A percentile compares a stretch with the other conserved stretches of the same genome.
Conservation (phyloP, 2,113 vertebrate species). For the Mus pahari region DNA sequence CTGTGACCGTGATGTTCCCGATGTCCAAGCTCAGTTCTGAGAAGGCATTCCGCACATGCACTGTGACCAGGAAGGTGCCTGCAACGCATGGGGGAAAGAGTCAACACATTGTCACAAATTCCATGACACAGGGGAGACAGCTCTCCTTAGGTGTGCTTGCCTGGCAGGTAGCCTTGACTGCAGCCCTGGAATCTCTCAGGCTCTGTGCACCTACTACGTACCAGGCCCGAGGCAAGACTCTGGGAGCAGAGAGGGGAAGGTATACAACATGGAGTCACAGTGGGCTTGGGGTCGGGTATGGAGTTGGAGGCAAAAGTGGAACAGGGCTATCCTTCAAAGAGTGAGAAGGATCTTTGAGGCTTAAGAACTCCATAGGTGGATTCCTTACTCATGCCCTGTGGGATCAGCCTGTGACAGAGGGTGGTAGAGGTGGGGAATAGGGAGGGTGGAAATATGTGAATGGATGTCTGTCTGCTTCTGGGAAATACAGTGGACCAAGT, state of each 20-base stretch:
- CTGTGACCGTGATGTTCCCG: conserved; percentile 87
- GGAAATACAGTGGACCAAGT: not conserved
- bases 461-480: not conserved
- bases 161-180: too few relatives aligned
- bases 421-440: not conserved
- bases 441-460: too few relatives aligned
- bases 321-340: not conserved
- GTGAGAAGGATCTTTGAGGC: not conserved
- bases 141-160: not conserved
- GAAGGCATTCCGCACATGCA: conserved; percentile 89
- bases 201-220: not conserved
- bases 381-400: not conserved
- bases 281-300: not conserved
- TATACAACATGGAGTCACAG: not conserved
- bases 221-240: not conserved
- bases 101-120: accelerated
- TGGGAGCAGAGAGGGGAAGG: not conserved
- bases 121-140: not conserved
- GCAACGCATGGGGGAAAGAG: conserved; percentile 68
- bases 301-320: not conserved
- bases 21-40: conserved; percentile 88
- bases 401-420: not conserved
- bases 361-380: not conserved
- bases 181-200: not conserved
- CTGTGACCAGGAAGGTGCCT: conserved; percentile 89